Evolutionary conservation across 2,797 vertebrate genomes (phyloP), one percentile per base, ranked within the genome.

Genomic region (Spatula clypeata): DNA sequence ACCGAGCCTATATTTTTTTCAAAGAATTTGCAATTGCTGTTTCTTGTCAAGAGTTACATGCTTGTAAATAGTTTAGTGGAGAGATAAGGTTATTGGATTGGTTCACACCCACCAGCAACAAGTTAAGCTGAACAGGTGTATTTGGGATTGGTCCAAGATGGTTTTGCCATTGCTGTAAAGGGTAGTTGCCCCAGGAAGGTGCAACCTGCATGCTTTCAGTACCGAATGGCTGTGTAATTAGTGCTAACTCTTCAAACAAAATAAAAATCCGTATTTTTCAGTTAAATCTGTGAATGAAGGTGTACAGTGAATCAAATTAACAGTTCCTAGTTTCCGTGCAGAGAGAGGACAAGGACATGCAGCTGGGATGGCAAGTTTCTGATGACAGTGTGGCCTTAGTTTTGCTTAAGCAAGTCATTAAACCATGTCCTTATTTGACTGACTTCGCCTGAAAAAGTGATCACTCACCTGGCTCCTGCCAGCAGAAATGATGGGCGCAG

Each of bases 121-220:
- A 31, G 53, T 72, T 32, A 31, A 54, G 32, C 53, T 14, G 58
- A 53, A 58, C 44, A 42, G 29, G 45, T 20, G 9, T 14, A 7
- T 20, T 38, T 36, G 9, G 7, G 36, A 32, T 8, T 26, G 16
- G 19, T 31, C 62, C 49, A 23, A 32, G 70, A 57, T 36, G 38
- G 9, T 19, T 64, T 61, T 47, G 58, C 47, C 32, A 8, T 27
- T 27, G 24, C 65, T 65, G 18, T 70, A 5, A 79, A 47, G 36
- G 36, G 64, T 47, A 3, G 0, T 12, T 1, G 2, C 47, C 47
- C 47, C 47, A 49, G 47, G 47, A 49, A 49, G 23, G 47, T 49
- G 1, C 14, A 49, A 9, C 24, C 34, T 38, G 40, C 5, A 2
- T 15, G 53, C 27, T 65, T 47, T 47, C 31, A 47, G 58, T 66